Conservation (phyloP, 2,797 vertebrate genomes). For the Microtus agrestis region DNA sequence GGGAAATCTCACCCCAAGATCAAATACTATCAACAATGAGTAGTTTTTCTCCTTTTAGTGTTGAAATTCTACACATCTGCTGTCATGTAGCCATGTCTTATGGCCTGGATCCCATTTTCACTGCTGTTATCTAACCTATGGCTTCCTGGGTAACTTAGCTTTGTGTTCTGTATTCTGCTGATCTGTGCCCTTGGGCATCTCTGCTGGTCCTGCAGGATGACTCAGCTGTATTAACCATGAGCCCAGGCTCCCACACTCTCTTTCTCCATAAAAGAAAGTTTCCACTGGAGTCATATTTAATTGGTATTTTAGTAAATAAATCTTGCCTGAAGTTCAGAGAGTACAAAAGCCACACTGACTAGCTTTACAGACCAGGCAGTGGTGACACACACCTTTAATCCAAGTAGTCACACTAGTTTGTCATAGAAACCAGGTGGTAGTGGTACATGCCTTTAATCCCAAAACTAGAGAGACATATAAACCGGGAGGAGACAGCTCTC, state of each 20-base stretch:
- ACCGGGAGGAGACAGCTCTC: too few species aligned
- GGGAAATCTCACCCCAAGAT: neutral
- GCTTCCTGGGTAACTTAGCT: neutral
- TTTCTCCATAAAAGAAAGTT: neutral
- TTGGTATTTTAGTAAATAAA: too few species aligned
- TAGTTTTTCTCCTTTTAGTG: neutral
- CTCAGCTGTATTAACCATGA: neutral
- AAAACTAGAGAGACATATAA: too few species aligned
- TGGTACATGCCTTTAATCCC: too few species aligned
- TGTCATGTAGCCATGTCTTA: neutral
- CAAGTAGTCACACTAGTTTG: too few species aligned
- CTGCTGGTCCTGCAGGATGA: neutral
- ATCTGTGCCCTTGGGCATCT: neutral
- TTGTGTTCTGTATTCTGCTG: neutral
- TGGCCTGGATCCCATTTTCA: neutral
- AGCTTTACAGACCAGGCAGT: too few species aligned
- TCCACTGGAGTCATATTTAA: neutral
- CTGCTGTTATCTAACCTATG: neutral
- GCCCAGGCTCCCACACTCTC: neutral
- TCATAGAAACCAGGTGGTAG: too few species aligned
- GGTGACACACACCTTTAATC: too few species aligned
- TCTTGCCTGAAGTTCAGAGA: too few species aligned
- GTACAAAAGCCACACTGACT: too few species aligned
- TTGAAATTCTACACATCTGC: neutral
- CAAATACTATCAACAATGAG: neutral